Evolutionary conservation across 1,140 invertebrate species (phyloP).

Genomic region (Pseudomyrmex concolor): DNA sequence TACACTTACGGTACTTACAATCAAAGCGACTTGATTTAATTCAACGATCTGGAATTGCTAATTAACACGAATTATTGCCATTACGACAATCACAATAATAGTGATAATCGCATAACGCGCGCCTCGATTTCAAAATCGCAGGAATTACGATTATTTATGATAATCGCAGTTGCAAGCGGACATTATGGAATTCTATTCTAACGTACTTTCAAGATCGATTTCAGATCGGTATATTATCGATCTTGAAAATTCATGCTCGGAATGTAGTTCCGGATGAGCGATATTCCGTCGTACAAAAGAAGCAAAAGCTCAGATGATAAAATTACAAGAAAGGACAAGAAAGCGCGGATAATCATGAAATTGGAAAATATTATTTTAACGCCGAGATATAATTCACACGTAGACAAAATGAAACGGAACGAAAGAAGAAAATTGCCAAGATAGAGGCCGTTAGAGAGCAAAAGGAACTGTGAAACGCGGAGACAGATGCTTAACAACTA

Average conservation of each 20-base stretch:
- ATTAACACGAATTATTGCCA: constrained; percentile 35
- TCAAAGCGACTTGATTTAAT: constrained; percentile 25
- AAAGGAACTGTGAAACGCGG: not conserved
- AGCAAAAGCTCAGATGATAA: not conserved
- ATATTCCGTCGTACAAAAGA: constrained; percentile 29
- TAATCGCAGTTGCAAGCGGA: constrained; percentile 11
- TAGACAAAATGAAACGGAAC: not conserved
- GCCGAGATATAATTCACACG: not conserved
- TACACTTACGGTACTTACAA: not conserved
- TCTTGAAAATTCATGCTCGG: constrained; percentile 63
- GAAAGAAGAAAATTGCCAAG: not conserved
- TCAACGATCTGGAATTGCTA: constrained; percentile 24
- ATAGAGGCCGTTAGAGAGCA: constrained; percentile 3
- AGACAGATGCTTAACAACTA: constrained; percentile 1
- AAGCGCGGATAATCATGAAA: not conserved
- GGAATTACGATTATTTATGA: constrained; percentile 29
- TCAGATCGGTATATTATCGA: constrained; percentile 69
- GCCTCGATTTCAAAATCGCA: constrained; percentile 13
- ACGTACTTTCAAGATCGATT: constrained; percentile 51
- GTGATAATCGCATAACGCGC: constrained; percentile 6
- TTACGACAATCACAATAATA: constrained; percentile 9
- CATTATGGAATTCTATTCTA: not conserved
- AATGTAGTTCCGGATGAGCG: constrained; percentile 44
- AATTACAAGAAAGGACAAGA: not conserved
- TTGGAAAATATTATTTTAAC: constrained; percentile 24